A percentile compares a stretch with the other conserved stretches of the same genome.
phyloP scores from a whole-genome alignment of 2,113 vertebrate species.

The Xiphophorus maculatus region DNA sequence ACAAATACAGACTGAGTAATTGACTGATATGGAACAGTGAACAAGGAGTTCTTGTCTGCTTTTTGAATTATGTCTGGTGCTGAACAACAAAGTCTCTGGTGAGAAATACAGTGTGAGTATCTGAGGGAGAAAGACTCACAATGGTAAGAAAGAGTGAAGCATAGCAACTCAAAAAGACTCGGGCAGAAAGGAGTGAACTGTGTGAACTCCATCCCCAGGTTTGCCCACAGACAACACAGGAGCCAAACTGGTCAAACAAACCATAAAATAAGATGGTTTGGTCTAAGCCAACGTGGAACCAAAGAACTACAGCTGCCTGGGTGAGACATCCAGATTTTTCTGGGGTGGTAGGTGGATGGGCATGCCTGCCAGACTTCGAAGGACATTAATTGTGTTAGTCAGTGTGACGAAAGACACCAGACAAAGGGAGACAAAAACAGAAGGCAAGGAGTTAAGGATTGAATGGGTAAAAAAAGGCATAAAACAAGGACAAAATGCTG shows the following conservation, averaged over 20 bases:
- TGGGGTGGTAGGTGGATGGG: slow-evolving; percentile 37
- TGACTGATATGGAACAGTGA: slow-evolving; percentile 69
- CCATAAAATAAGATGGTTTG: slow-evolving; percentile 50
- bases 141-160: slow-evolving; percentile 48
- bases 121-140: slow-evolving; percentile 42
- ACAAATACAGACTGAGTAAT: slow-evolving; percentile 63
- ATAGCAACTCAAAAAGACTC: slow-evolving; percentile 61
- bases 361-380: slow-evolving; percentile 53
- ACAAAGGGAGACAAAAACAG: slow-evolving; percentile 31
- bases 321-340: slow-evolving; percentile 43
- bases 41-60: slow-evolving; percentile 73
- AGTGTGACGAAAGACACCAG: slow-evolving; percentile 47
- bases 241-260: slow-evolving; percentile 36
- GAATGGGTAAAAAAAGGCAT: slow-evolving; percentile 22
- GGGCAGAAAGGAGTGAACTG: slow-evolving; percentile 51
- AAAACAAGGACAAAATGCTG: slow-evolving; percentile 51
- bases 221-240: slow-evolving; percentile 38
- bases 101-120: slow-evolving; percentile 48
- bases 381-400: slow-evolving; percentile 41
- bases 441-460: slow-evolving; percentile 43
- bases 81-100: slow-evolving; percentile 56
- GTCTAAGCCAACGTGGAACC: slow-evolving; percentile 47
- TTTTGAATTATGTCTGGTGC: slow-evolving; percentile 68
- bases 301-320: slow-evolving; percentile 51
- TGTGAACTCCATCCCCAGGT: slow-evolving; percentile 59